Evolutionary conservation across 2,113 vertebrate species (phyloP).

Genomic region (Acanthochromis polyacanthus): DNA sequence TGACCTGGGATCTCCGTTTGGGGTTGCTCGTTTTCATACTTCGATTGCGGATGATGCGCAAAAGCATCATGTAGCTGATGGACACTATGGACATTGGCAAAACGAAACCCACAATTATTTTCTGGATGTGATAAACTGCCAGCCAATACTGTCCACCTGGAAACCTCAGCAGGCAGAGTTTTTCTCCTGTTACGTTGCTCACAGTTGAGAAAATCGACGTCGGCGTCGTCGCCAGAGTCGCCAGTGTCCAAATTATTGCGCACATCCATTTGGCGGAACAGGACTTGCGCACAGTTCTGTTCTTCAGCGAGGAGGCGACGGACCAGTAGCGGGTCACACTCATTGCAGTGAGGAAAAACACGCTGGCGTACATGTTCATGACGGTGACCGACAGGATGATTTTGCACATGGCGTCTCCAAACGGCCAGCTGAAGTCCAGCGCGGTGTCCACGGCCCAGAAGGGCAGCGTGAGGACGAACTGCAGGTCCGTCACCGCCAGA

Average conservation of each 20-base stretch:
- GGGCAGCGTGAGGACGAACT: conserved; percentile 84
- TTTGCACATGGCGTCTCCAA: conserved; percentile 84
- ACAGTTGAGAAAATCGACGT: conserved; percentile 82
- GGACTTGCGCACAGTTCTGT: conserved; percentile 31
- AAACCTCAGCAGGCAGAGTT: conserved; percentile 82
- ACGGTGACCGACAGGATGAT: conserved; percentile 82
- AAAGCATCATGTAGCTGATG: conserved; percentile 80
- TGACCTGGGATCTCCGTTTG: conserved; percentile 74
- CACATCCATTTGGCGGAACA: conserved; percentile 73
- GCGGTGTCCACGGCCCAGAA: conserved; percentile 85
- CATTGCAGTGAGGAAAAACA: conserved; percentile 85
- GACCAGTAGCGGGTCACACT: conserved; percentile 84
- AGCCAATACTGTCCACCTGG: conserved; percentile 82
- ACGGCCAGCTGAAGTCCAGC: conserved; percentile 86
- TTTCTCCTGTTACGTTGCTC: conserved; percentile 76
- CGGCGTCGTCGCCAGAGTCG: conserved; percentile 79
- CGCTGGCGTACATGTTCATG: conserved; percentile 86
- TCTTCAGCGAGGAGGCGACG: conserved; percentile 71
- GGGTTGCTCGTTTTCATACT: conserved; percentile 76
- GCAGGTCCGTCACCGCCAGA: conserved; percentile 81
- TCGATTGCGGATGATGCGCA: conserved; percentile 76
- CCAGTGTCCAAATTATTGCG: conserved; percentile 75
- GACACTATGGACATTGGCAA: conserved; percentile 82
- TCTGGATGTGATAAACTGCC: conserved; percentile 81
- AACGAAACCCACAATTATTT: conserved; percentile 79